A percentile compares a stretch with the other conserved stretches of the same genome.
Evolutionary conservation across 2,797 vertebrate genomes (phyloP).

Genomic region (Chloroceryle inda): DNA sequence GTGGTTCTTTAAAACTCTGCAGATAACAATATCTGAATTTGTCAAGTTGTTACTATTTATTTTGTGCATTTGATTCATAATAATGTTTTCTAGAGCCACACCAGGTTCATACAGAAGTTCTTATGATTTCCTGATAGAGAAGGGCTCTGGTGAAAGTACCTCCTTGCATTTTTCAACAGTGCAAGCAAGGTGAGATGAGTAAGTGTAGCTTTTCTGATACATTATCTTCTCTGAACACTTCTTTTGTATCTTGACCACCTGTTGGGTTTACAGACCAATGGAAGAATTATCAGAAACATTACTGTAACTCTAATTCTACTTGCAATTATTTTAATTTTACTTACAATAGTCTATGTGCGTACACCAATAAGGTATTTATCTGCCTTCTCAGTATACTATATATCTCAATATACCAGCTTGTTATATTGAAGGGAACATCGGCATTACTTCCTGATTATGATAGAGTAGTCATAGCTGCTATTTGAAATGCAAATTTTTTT

Average conservation of each 20-base stretch:
- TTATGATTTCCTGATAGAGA: not conserved
- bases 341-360: not conserved
- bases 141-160: not conserved
- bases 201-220: not conserved
- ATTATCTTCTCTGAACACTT: not conserved
- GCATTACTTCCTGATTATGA: not conserved
- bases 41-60: not conserved
- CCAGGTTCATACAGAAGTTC: not conserved
- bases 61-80: not conserved
- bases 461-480: not conserved
- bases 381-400: not conserved
- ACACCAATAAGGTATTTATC: not conserved
- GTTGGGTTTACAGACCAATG: not conserved
- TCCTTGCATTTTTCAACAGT: not conserved
- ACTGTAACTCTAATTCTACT: not conserved
- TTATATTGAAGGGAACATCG: not conserved
- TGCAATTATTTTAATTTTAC: not conserved
- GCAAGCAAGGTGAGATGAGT: not conserved
- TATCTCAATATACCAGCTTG: not conserved
- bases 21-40: not conserved
- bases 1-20: not conserved
- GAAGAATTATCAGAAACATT: not conserved
- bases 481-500: not conserved
- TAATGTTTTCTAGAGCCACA: not conserved
- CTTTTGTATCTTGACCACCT: not conserved